Base-by-base conservation (phyloP, 2,113 vertebrate species). In the Symphodus melops region DNA sequence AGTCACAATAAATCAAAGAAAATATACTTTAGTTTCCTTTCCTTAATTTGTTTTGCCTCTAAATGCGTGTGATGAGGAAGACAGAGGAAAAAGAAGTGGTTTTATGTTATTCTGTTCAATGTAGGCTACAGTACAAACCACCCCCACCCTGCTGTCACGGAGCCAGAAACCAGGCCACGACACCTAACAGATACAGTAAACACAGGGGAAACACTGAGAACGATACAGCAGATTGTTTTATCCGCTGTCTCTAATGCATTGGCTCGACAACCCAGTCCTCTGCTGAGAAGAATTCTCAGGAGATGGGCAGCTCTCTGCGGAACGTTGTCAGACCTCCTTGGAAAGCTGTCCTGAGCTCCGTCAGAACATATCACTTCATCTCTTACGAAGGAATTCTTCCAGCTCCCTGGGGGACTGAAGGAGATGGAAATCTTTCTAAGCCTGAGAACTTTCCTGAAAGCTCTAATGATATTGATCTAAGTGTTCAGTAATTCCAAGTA, bases 401-500 rank as follows among this genome's bases (percentile, higher is more conserved):
- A 60, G 36, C 7, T 46, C 10, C 12, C 44, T 23, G 8, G 54
- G n/a, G 28, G 13, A 57, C 33, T 41, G 70, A 61, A 42, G 20
- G 63, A 60, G 33, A 70, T 55, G 66, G 37, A 73, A 71, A 53
- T 5, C 41, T 41, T 23, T 55, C 33, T n/a, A 1, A n/a, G 21
- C 19, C 9, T 8, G 17, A 54, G 23, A 52, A 9, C 28, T 19
- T 41, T 21, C 33, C 37, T 17, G 28, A 16, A 72, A 37, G 21
- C 74, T 62, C 60, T 64, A 80, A 75, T 55, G 61, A 60, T 74
- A 44, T 51, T 66, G 52, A 42, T 11, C 62, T 56, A 17, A 20
- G n/a, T 61, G 23, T 59, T 59, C 7, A 5, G 11, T 13, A 33
- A 64, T 25, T n/a, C 62, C 63, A 72, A 48, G 21, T 14, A 17